These are phyloP conservation scores for Drosophila nr. medialis DNA, from an alignment of 2,888 invertebrate species.

Conservation along the genomic window DNA sequence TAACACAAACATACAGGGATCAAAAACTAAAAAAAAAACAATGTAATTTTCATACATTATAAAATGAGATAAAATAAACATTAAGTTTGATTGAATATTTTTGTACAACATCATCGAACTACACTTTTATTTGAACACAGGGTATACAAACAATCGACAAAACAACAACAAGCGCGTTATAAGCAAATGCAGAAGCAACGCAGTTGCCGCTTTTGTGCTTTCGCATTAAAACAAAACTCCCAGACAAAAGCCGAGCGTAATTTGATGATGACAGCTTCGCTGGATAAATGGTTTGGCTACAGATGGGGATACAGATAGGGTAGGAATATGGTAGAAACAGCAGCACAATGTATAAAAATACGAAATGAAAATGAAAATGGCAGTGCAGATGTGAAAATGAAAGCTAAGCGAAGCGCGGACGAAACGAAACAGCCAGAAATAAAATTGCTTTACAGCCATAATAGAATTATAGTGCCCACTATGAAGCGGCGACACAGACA, in stretches of 20 bases:
- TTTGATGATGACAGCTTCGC: conserved; percentile 74
- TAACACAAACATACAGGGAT: background rate
- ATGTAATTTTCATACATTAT: background rate
- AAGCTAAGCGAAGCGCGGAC: conserved; percentile 50
- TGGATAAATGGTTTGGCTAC: conserved; percentile 31
- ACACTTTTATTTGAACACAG: background rate
- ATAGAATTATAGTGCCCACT: conserved; percentile 75
- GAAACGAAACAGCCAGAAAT: conserved; percentile 47
- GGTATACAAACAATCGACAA: conserved; percentile 11
- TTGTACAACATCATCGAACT: background rate
- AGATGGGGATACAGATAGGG: background rate
- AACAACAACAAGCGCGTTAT: conserved; percentile 2
- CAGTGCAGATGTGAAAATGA: conserved; percentile 62
- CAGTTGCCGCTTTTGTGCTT: conserved; percentile 43
- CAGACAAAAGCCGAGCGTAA: conserved; percentile 68
- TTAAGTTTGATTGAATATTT: background rate
- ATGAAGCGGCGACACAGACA: conserved; percentile 35
- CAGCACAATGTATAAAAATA: conserved; percentile 57
- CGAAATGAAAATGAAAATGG: conserved; percentile 67
- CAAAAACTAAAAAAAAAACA: background rate
- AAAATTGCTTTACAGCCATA: conserved; percentile 74
- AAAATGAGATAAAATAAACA: background rate
- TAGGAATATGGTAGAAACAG: conserved; percentile 3
- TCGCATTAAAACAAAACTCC: conserved; percentile 53
- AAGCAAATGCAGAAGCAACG: conserved; percentile 35